These are phyloP conservation scores for Chelonus formosanus DNA, from an alignment of 2,888 invertebrate genomes.

Conservation along the genomic window DNA sequence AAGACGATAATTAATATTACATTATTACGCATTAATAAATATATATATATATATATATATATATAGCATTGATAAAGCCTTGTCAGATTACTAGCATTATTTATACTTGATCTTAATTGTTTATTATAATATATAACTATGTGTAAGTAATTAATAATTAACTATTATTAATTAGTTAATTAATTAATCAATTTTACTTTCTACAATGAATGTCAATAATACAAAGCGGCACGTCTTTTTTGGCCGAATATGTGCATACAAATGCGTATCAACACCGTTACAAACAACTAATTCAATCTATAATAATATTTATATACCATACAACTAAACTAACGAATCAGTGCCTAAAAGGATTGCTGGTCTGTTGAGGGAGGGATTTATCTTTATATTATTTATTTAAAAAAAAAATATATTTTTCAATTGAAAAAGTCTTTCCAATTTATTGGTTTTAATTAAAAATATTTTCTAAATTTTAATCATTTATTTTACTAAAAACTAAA, in stretches of 20 bases:
- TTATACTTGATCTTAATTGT: too few relatives aligned
- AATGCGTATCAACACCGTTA: constrained; percentile 34
- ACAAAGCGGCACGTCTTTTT: constrained; percentile 30
- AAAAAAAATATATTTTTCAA: neutral
- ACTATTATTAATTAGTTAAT: neutral
- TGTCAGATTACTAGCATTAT: neutral
- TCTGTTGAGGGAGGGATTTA: too few relatives aligned
- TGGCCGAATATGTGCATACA: constrained; percentile 25
- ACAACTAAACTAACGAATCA: constrained; percentile 34
- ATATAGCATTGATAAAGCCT: constrained; percentile 11
- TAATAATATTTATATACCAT: constrained; percentile 30
- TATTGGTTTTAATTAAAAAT: too few relatives aligned
- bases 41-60: constrained; percentile 14
- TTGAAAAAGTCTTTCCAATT: neutral
- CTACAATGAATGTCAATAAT: constrained; percentile 31
- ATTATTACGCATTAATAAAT: constrained; percentile 13
- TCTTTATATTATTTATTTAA: too few relatives aligned
- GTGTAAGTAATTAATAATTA: neutral
- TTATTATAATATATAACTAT: too few relatives aligned
- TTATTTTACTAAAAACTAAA: neutral
- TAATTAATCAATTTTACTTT: constrained; percentile 1
- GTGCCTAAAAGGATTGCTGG: constrained; percentile 28
- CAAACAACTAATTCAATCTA: constrained; percentile 29
- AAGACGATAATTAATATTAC: constrained; percentile 4
- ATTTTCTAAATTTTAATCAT: neutral